Conservation (phyloP, 2,797 vertebrate genomes). For the Enteromius argenteus region DNA sequence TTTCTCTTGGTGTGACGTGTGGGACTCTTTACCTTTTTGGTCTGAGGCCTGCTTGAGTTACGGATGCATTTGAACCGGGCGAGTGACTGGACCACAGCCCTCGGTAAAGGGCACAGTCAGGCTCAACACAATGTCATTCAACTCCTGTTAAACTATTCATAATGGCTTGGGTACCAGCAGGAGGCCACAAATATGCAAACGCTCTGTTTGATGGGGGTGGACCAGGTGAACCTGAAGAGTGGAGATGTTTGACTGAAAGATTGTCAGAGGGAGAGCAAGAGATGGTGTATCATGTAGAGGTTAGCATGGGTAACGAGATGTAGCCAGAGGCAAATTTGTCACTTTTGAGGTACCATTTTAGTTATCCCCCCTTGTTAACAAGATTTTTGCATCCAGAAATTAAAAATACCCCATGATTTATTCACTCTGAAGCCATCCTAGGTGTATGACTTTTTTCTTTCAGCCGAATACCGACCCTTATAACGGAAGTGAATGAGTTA, state of each 20-base stretch:
- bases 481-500: not conserved
- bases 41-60: constrained; percentile 60
- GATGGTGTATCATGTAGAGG: constrained; percentile 1
- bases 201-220: constrained; percentile 13
- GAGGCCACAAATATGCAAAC: constrained; percentile 61
- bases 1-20: constrained; percentile 18
- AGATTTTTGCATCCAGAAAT: too few species aligned
- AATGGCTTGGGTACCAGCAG: constrained; percentile 71
- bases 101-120: constrained; percentile 70
- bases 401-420: too few species aligned
- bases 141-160: constrained; percentile 84
- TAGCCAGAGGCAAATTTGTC: not conserved
- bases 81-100: constrained; percentile 62
- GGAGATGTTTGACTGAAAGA: constrained; percentile 7
- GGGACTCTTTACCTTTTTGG: not conserved
- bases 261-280: not conserved
- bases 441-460: too few species aligned
- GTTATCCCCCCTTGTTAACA: not conserved
- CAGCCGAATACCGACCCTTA: too few species aligned
- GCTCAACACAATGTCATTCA: constrained; percentile 74
- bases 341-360: not conserved
- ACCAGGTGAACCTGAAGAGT: not conserved
- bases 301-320: not conserved
- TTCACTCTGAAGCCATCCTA: too few species aligned
- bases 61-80: constrained; percentile 58